Conservation (phyloP, 35 echinoderm and acorn worm species). For the Apostichopus californicus region DNA sequence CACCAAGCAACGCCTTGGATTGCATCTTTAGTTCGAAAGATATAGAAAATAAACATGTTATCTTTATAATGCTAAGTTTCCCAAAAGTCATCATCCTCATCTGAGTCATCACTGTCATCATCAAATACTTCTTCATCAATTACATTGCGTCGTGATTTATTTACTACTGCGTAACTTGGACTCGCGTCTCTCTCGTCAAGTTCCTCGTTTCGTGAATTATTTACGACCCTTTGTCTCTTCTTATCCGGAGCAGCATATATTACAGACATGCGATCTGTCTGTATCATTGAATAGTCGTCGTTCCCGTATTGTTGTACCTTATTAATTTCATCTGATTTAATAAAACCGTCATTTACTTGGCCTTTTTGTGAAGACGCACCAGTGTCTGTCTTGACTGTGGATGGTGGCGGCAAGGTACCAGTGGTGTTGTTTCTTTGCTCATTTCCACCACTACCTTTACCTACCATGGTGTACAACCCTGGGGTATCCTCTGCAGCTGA, state of each 20-base stretch:
- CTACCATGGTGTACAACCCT: neutral
- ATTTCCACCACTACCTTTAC: neutral
- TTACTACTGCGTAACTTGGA: neutral
- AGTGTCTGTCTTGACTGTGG: neutral
- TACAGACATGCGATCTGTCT: neutral
- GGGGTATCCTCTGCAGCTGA: neutral
- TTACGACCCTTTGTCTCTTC: neutral
- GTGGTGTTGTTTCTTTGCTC: neutral
- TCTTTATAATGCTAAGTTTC: no score
- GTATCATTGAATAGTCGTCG: neutral
- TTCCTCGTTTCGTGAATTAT: neutral
- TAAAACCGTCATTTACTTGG: neutral
- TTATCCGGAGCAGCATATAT: neutral
- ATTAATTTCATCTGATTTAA: neutral
- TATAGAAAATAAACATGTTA: no score
- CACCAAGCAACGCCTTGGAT: no score
- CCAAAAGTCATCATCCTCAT: no score
- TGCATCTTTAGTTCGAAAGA: no score
- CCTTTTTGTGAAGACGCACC: neutral
- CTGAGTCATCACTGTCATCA: no score
- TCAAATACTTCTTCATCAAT: neutral
- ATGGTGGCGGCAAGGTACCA: neutral
- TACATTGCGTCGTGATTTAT: neutral
- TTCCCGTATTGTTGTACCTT: neutral
- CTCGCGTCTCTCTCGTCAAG: neutral